Evolutionary conservation across 2,113 vertebrate species (phyloP).

Genomic region (Nerophis lumbriciformis): DNA sequence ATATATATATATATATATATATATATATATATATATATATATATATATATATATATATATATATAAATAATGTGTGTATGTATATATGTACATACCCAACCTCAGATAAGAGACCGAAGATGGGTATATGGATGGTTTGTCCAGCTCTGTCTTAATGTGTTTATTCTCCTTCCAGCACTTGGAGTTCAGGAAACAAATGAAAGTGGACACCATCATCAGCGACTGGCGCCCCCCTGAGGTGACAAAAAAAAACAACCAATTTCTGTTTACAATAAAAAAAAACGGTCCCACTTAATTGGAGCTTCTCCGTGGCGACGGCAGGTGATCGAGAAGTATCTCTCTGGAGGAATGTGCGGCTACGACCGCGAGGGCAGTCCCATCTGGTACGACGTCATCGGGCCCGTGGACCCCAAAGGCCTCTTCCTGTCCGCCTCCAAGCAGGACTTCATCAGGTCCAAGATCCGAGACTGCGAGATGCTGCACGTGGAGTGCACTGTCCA

Average conservation of each 20-base stretch:
- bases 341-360: slow-evolving; percentile 86
- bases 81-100: too few relatives aligned
- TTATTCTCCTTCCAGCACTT: slow-evolving; percentile 71
- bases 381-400: slow-evolving; percentile 89
- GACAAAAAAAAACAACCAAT: background rate
- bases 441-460: slow-evolving; percentile 91
- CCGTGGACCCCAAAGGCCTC: slow-evolving; percentile 87
- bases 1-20: too few relatives aligned
- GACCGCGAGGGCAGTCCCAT: slow-evolving; percentile 86
- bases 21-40: too few relatives aligned
- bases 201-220: slow-evolving; percentile 73
- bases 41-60: too few relatives aligned
- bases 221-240: slow-evolving; percentile 92
- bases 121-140: too few relatives aligned
- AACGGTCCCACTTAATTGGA: too few relatives aligned
- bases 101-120: too few relatives aligned
- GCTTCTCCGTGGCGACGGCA: slow-evolving; percentile 36
- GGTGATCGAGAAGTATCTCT: slow-evolving; percentile 86
- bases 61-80: too few relatives aligned
- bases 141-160: background rate
- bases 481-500: slow-evolving; percentile 74
- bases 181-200: slow-evolving; percentile 85
- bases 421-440: slow-evolving; percentile 91
- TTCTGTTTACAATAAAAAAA: too few relatives aligned
- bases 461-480: slow-evolving; percentile 87